Percentiles rank a stretch among this genome's conserved stretches.
These are phyloP conservation scores for Chymomyza amoena DNA, from an alignment of 2,888 invertebrate genomes.

Conservation along the genomic window DNA sequence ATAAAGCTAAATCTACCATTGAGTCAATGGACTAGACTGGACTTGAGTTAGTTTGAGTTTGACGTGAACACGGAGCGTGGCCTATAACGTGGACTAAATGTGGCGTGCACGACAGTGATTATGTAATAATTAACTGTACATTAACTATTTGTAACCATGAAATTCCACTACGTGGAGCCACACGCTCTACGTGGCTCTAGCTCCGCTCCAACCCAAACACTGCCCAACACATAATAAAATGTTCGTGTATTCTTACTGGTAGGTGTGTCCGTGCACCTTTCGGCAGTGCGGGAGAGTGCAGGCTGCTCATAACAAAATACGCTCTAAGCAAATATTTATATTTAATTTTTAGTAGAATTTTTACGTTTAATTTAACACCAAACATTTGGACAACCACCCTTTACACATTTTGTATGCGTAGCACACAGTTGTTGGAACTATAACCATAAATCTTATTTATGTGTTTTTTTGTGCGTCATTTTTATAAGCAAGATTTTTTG, in stretches of 20 bases:
- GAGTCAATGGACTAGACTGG: slow-evolving; percentile 56
- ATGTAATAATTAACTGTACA: slow-evolving; percentile 72
- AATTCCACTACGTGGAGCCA: slow-evolving; percentile 41
- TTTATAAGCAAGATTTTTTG: slow-evolving; percentile 61
- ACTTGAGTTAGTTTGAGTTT: slow-evolving; percentile 5
- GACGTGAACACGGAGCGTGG: background rate
- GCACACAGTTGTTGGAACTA: slow-evolving; percentile 39
- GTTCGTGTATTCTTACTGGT: background rate
- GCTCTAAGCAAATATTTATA: slow-evolving; percentile 53
- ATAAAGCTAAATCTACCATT: slow-evolving; percentile 7
- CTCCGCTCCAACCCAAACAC: background rate
- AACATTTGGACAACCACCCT: background rate
- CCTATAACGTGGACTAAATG: slow-evolving; percentile 8
- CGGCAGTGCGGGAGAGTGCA: background rate
- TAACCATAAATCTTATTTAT: slow-evolving; percentile 69
- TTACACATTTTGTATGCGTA: slow-evolving; percentile 50
- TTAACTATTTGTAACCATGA: slow-evolving; percentile 74
- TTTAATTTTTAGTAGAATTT: slow-evolving; percentile 53
- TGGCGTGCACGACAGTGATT: slow-evolving; percentile 60
- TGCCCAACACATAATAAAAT: slow-evolving; percentile 5
- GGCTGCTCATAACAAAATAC: slow-evolving; percentile 14
- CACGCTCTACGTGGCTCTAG: background rate
- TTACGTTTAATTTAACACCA: slow-evolving; percentile 63
- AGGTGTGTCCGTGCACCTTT: background rate
- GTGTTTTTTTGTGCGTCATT: slow-evolving; percentile 63